phyloP scores from a whole-genome alignment of 2,888 invertebrate genomes.

The Protonemura montana region DNA sequence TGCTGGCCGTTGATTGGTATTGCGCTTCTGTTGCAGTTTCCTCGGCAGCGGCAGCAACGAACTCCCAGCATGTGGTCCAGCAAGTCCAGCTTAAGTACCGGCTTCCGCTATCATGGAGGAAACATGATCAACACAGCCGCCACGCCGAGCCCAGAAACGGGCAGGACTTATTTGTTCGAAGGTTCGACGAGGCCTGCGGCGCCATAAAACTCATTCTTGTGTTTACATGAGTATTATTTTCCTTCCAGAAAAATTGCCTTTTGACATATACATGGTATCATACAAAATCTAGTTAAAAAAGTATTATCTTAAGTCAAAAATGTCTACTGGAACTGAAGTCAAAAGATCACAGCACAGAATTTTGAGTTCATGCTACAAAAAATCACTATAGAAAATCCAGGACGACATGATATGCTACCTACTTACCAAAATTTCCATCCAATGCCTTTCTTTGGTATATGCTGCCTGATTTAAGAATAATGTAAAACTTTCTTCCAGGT shows the following conservation, averaged over 20 bases:
- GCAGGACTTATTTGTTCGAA: conserved; percentile 91
- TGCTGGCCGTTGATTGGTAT: background rate
- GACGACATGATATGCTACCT: too few species aligned
- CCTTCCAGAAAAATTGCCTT: too few species aligned
- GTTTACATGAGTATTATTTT: too few species aligned
- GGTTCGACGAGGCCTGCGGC: conserved; percentile 59
- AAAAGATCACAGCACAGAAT: too few species aligned
- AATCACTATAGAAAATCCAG: too few species aligned
- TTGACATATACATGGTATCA: too few species aligned
- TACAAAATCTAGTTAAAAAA: too few species aligned
- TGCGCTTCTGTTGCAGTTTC: conserved; percentile 64
- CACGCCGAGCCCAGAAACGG: conserved; percentile 88
- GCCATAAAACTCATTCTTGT: background rate
- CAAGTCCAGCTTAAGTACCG: conserved; percentile 87
- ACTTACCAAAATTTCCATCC: too few species aligned
- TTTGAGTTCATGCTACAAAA: too few species aligned
- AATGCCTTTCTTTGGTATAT: too few species aligned
- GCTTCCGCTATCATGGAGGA: conserved; percentile 87
- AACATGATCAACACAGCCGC: conserved; percentile 81
- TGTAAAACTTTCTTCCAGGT: conserved; percentile 54
- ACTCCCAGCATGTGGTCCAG: conserved; percentile 91
- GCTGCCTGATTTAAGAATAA: background rate
- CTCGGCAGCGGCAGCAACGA: conserved; percentile 76
- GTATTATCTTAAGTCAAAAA: too few species aligned
- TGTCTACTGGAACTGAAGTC: too few species aligned